Percentiles rank a stretch among this genome's conserved stretches.
phyloP scores from a whole-genome alignment of 2,888 invertebrate species.

The Monochamus alternatus region DNA sequence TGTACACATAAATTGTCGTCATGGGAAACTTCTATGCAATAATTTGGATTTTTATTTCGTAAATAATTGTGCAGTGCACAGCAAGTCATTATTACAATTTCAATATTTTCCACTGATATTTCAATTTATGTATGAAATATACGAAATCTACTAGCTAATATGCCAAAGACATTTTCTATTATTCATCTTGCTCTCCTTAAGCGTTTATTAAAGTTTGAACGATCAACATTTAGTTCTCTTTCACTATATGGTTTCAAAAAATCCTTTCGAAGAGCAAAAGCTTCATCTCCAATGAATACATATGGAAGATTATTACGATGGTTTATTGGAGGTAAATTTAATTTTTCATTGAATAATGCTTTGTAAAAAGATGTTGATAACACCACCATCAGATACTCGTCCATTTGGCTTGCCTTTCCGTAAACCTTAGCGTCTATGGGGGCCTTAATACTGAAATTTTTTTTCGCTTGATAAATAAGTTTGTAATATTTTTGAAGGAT shows the following conservation, averaged over 20 bases:
- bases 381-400: slow-evolving; percentile 40
- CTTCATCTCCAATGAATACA: slow-evolving; percentile 45
- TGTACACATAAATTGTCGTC: slow-evolving; percentile 2
- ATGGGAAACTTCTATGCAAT: background rate
- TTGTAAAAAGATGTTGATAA: slow-evolving; percentile 49
- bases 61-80: slow-evolving; percentile 18
- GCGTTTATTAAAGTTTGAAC: slow-evolving; percentile 40
- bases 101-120: slow-evolving; percentile 33
- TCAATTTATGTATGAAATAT: slow-evolving; percentile 40
- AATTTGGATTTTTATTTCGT: slow-evolving; percentile 2
- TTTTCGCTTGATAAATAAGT: too few species aligned
- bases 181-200: slow-evolving; percentile 32
- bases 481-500: too few species aligned
- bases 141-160: slow-evolving; percentile 42
- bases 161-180: slow-evolving; percentile 46
- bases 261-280: slow-evolving; percentile 41
- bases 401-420: slow-evolving; percentile 40
- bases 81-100: slow-evolving; percentile 39
- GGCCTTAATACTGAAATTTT: too few species aligned
- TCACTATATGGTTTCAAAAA: slow-evolving; percentile 46
- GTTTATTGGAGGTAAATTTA: slow-evolving; percentile 16
- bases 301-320: slow-evolving; percentile 10
- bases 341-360: slow-evolving; percentile 31
- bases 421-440: too few species aligned
- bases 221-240: slow-evolving; percentile 32